Base-by-base conservation (phyloP, 1,140 invertebrate genomes). In the Brachionus angularis region DNA sequence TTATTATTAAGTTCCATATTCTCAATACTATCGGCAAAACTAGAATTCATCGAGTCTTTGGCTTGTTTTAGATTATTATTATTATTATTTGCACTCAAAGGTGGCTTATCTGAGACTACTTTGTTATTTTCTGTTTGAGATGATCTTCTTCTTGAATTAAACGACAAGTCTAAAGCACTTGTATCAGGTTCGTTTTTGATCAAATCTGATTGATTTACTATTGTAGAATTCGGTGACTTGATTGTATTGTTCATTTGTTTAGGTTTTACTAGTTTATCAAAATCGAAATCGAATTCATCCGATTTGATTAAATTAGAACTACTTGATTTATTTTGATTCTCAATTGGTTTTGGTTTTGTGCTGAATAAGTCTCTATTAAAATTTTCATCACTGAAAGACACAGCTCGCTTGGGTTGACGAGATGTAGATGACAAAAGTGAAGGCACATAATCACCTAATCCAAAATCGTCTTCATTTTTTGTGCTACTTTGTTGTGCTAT, bases 11-110 rank as follows among this genome's bases (percentile, higher is more conserved):
- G 53, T 23, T 58, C 53, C 53, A 58, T 58, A 23, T 46, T 67
- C 8, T 67, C 62, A 46, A 23, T 67, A 39, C 62, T 67, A 12
- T 67, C 62, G 4, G 62, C 62, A 34, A 67, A 67, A 34, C 62
- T 67, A 18, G 62, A 67, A 67, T 67, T 67, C 62, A 67, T 67
- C 16, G 62, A 67, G n/a, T 67, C 46, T 46, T 67, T 67, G 10
- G 42, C 34, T 27, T 12, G 18, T 27, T 31, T 50, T 10, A 10
- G 14, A 5, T 33, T 46, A 31, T 46, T 46, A 16, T 25, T 25
- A 46, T 46, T 46, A 8, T 16, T 42, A 10, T 10, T 10, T 16
- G 10, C 39, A 10, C 10, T 10, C 39, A 16, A 16, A 10, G 62
- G 62, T 25, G 42, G 42, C 18, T 46, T 67, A 31, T 67, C 62